A percentile compares a stretch with the other conserved stretches of the same genome.
Evolutionary conservation across 2,113 vertebrate species (phyloP).

Genomic region (Erpornis zantholeuca): DNA sequence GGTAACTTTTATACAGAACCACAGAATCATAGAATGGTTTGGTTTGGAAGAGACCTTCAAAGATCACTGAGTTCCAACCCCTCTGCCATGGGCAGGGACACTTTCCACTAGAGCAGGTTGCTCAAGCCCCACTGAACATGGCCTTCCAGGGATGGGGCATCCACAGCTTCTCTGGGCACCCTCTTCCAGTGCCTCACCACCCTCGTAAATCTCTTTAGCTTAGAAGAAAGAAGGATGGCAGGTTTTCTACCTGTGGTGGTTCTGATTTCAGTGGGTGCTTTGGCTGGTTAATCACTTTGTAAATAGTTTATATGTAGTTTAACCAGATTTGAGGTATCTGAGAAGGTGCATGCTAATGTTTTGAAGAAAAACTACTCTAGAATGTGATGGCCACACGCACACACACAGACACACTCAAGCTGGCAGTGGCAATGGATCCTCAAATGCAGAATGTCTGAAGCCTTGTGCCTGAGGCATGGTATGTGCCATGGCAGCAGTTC

Average conservation of each 20-base stretch:
- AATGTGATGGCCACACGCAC: not conserved
- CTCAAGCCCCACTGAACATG: not conserved
- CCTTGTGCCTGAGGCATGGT: accelerated
- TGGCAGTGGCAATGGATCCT: not conserved
- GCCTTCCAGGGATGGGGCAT: not conserved
- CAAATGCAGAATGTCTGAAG: not conserved
- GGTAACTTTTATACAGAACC: not conserved
- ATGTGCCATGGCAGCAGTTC: not conserved
- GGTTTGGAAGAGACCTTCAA: not conserved
- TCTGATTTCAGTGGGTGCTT: not conserved
- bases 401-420: not conserved
- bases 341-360: not conserved
- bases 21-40: not conserved
- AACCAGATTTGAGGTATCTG: not conserved
- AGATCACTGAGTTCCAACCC: not conserved
- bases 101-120: not conserved
- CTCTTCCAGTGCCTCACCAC: not conserved
- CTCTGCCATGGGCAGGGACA: not conserved
- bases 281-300: not conserved
- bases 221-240: not conserved
- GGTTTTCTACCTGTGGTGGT: not conserved
- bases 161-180: not conserved
- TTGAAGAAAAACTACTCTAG: not conserved
- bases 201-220: not conserved
- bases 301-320: not conserved